A percentile compares a stretch with the other conserved stretches of the same genome.
Evolutionary conservation across 2,888 invertebrate species (phyloP).

Genomic region (Mongoloraphidia duomilia): DNA sequence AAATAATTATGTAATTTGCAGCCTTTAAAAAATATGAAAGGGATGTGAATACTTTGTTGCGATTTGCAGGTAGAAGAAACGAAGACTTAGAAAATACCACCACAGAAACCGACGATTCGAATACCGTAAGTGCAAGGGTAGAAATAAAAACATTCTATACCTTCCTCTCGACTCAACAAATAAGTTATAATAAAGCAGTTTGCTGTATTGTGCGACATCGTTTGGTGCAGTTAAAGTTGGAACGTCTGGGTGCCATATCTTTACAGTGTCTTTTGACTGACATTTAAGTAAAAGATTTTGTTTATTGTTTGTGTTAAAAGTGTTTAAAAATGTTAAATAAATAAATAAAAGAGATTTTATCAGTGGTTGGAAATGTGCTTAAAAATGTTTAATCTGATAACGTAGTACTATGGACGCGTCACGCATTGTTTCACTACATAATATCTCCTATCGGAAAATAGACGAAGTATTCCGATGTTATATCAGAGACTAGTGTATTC

Average conservation of each 20-base stretch:
- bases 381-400: no score
- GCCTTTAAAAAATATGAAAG: no score
- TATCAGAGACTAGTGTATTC: no score
- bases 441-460: no score
- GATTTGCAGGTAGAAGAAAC: constrained; percentile 25
- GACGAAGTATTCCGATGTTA: no score
- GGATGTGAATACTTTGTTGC: not conserved
- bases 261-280: constrained; percentile 73
- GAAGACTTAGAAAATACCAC: constrained; percentile 21
- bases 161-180: constrained; percentile 65
- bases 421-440: no score
- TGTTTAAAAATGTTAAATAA: no score
- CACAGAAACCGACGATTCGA: constrained; percentile 26
- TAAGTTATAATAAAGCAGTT: constrained; percentile 54
- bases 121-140: constrained; percentile 40
- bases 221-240: constrained; percentile 59
- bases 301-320: not conserved
- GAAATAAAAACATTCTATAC: constrained; percentile 68
- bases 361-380: no score
- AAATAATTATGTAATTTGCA: no score
- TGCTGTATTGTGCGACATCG: constrained; percentile 65
- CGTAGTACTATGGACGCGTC: no score
- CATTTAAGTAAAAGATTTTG: constrained; percentile 26
- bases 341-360: no score
- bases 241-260: constrained; percentile 57